Evolutionary conservation across 2,888 invertebrate genomes (phyloP), one percentile per base, ranked within the genome.

Genomic region (Macrophya annulata): DNA sequence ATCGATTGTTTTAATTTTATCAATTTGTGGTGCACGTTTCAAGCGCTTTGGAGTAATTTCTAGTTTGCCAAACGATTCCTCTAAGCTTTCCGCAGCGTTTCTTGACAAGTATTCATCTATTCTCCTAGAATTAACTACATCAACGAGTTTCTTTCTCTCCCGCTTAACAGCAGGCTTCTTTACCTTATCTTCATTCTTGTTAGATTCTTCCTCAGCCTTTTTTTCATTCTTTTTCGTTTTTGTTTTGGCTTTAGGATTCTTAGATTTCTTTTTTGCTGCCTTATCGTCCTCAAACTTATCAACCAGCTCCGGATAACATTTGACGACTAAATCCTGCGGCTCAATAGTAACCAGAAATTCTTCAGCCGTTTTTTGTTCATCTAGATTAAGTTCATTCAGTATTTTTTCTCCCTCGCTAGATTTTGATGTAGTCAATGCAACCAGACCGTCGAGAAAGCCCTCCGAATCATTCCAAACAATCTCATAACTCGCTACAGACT

Each of bases 401-500:
- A 84, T 84, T 21, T 87, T 85, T 15, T 87, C 85, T 4, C 87
- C 87, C 21, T 87, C 76, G 43, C 88, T 86, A 8, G 59, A 77
- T 43, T 90, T 88, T 6, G 86, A 85, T 12, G 84, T 84, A 4
- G 85, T 87, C 9, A 91, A 84, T 4, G 96, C 95, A 25, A 97
- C 55, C 6, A 83, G 91, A 31, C 94, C 95, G 68, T 95, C 94
- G 85, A 96, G 95, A 81, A 92, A 94, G 1, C 94, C 94, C 43
- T 94, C 93, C 9, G 95, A 94, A 89, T 96, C 96, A 45, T 92
- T 91, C 97, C 97, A 97, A 9, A 96, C 93, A 15, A 97, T 95
- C 94, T 97, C 97, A 89, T 96, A 96, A 91, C 96, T 96, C 0
- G 96, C 94, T 17, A 97, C 94, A 83, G 96, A 94, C 91, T 94